Conservation (phyloP, 2,888 invertebrate genomes). For the Orthosia cruda region DNA sequence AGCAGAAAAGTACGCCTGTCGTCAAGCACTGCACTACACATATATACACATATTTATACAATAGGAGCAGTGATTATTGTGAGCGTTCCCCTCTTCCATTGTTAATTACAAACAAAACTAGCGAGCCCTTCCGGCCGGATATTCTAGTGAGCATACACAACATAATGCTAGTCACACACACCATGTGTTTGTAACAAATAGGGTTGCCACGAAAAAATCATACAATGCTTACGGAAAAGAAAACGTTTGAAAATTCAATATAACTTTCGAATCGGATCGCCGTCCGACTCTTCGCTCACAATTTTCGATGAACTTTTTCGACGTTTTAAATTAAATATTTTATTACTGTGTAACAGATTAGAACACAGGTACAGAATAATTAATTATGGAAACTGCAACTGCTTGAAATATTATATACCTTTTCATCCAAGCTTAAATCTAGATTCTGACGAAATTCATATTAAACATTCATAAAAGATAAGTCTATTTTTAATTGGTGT, state of each 20-base stretch:
- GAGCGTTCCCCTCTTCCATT: slow-evolving; percentile 56
- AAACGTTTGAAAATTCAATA: background rate
- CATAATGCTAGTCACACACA: slow-evolving; percentile 37
- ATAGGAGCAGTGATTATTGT: slow-evolving; percentile 37
- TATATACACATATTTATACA: slow-evolving; percentile 6
- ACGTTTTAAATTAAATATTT: no score
- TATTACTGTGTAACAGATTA: no score
- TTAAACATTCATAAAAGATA: no score
- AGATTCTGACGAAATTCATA: no score
- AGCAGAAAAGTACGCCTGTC: background rate
- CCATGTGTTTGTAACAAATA: slow-evolving; percentile 36
- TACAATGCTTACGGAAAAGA: no score
- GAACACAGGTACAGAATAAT: no score
- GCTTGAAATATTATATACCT: no score
- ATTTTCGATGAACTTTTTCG: background rate
- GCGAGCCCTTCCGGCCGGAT: slow-evolving; percentile 64
- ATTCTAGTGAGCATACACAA: slow-evolving; percentile 42
- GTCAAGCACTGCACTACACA: background rate
- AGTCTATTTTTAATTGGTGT: no score
- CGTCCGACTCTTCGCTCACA: background rate
- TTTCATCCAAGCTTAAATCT: no score
- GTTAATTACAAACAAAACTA: slow-evolving; percentile 69
- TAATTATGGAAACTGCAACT: no score
- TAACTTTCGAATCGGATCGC: background rate
- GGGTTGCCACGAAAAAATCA: slow-evolving; percentile 43